Base-by-base conservation (phyloP, 2,888 invertebrate species). In the Tenthredo mesomela region DNA sequence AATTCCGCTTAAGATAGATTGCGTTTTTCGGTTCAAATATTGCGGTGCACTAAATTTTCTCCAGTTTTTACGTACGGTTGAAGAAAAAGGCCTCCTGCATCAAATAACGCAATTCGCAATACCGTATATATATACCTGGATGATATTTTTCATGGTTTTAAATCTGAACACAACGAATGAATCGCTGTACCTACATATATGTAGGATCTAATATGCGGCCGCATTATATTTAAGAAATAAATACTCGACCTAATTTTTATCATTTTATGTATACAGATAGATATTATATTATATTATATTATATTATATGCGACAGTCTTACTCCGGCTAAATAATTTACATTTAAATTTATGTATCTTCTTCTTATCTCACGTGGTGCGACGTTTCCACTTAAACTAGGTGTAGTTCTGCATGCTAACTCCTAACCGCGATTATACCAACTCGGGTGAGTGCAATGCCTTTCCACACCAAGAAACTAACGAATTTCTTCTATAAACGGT, bases 261-360 rank as follows among this genome's bases (percentile, higher is more conserved):
- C 33, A 15, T 33, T 25, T 21, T 1, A 67, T 67, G 33, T 67
- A 61, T 12, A n/a, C n/a, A n/a, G n/a, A n/a, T n/a, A n/a, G n/a
- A n/a, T n/a, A n/a, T n/a, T n/a, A n/a, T n/a, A n/a, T n/a, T n/a
- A n/a, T n/a, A n/a, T n/a, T n/a, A n/a, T n/a, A n/a, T n/a, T n/a
- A n/a, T n/a, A 12, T 10, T 10, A 3, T 10, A 3, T 61, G 25
- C 3, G 61, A 4, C 67, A 4, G 67, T 67, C 33, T 67, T 67
- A 67, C 33, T 33, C 10, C 71, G 43, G 10, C 43, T 18, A 21
- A 25, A 43, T 77, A 77, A 77, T 77, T 29, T 21, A 54, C 77
- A 54, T 77, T 77, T 77, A 33, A 50, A 77, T 77, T 50, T 54
- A 77, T 77, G 77, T 77, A 77, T 77, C 67, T 67, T 18, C 29